A percentile compares a stretch with the other conserved stretches of the same genome.
Conservation (phyloP, 2,113 vertebrate species). For the Pseudorasbora parva region DNA sequence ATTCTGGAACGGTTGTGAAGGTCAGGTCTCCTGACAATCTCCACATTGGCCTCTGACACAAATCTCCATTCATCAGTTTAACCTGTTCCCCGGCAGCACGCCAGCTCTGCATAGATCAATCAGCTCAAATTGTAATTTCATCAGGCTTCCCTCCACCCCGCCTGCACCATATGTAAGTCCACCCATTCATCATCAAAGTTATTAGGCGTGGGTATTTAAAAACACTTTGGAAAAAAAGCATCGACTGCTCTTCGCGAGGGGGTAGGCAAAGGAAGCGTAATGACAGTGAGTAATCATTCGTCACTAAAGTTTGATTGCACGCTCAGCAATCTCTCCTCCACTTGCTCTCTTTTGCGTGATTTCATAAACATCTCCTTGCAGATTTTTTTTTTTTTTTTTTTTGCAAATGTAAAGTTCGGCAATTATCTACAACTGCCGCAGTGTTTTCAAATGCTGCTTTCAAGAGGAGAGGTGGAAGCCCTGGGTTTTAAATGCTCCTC, state of each 20-base stretch:
- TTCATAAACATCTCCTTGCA: background rate
- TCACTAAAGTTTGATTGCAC: conserved; percentile 48
- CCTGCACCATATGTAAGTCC: conserved; percentile 49
- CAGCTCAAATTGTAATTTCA: conserved; percentile 74
- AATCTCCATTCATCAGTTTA: conserved; percentile 77
- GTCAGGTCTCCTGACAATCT: conserved; percentile 69
- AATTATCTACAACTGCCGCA: conserved; percentile 17
- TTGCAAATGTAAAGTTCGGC: background rate
- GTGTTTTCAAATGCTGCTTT: conserved; percentile 23
- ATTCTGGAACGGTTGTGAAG: conserved; percentile 65
- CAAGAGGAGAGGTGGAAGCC: background rate
- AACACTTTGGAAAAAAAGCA: conserved; percentile 64
- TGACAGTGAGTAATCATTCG: conserved; percentile 54
- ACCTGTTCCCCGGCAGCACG: conserved; percentile 63
- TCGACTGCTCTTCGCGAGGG: conserved; percentile 53
- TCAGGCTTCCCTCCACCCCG: conserved; percentile 57
- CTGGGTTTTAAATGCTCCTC: conserved; percentile 6
- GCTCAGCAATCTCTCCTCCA: conserved; percentile 17
- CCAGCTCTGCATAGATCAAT: conserved; percentile 71
- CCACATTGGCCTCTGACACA: conserved; percentile 73
- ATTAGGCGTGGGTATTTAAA: conserved; percentile 66
- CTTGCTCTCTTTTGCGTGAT: conserved; percentile 13
- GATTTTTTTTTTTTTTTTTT: no score
- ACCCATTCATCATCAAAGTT: conserved; percentile 69
- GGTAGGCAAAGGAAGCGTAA: conserved; percentile 65